Evolutionary conservation across 2,797 vertebrate species (phyloP).

Genomic region (Phoxinus dragarum): DNA sequence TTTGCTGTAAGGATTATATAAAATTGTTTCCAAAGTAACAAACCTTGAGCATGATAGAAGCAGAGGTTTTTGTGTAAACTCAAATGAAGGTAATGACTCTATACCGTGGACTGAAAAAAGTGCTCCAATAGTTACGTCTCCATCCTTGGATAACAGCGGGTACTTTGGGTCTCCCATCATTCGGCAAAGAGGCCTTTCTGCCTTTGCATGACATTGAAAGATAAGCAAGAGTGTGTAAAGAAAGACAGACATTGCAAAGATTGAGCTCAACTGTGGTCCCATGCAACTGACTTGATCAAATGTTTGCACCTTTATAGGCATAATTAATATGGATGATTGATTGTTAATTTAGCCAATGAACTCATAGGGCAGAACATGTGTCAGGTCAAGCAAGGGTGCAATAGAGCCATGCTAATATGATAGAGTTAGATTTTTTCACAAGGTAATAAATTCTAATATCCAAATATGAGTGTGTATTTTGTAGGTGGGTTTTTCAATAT

Average conservation of each 20-base stretch:
- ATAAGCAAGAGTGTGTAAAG: not conserved
- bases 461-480: not conserved
- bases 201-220: constrained; percentile 15
- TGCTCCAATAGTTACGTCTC: constrained; percentile 72
- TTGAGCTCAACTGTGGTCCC: not conserved
- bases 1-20: not conserved
- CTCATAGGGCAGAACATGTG: constrained; percentile 6
- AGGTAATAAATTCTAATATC: not conserved
- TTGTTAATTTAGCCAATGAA: constrained; percentile 7
- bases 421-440: not conserved
- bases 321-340: constrained; percentile 37
- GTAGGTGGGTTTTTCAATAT: not conserved
- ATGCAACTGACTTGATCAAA: not conserved
- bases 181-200: constrained; percentile 35
- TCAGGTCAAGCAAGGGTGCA: not conserved
- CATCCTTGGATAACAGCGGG: constrained; percentile 73
- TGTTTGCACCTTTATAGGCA: constrained; percentile 34
- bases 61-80: constrained; percentile 72
- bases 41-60: constrained; percentile 74
- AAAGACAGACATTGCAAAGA: not conserved
- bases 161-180: constrained; percentile 67
- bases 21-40: constrained; percentile 10
- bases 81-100: constrained; percentile 65
- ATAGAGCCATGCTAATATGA: not conserved
- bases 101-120: constrained; percentile 78